Percentiles rank a stretch among this genome's conserved stretches.
These are phyloP conservation scores for Neolamprologus cancellatus DNA, from an alignment of 2,113 vertebrate genomes.

Conservation along the genomic window DNA sequence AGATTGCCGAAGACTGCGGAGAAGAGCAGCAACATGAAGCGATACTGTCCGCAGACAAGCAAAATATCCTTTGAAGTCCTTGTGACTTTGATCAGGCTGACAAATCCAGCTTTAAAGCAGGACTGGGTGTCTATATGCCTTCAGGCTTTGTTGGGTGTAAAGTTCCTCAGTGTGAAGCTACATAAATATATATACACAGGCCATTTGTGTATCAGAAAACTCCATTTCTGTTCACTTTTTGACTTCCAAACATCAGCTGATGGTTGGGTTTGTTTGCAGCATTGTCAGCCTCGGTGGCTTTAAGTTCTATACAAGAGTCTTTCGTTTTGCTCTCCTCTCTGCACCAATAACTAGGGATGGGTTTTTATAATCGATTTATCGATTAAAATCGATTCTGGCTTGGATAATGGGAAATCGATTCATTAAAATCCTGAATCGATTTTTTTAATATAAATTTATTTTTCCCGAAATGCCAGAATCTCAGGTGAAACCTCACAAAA, in stretches of 20 bases:
- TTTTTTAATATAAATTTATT: no score
- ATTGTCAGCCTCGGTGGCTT: neutral
- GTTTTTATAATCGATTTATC: no score
- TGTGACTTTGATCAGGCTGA: conserved; percentile 60
- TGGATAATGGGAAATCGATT: accelerated
- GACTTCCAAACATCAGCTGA: neutral
- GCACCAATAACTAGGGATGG: neutral
- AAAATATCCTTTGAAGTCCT: conserved; percentile 47
- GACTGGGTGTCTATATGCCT: conserved; percentile 22
- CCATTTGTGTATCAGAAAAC: neutral
- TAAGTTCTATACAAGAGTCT: neutral
- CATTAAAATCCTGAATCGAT: no score
- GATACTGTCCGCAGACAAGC: conserved; percentile 36
- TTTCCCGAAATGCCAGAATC: no score
- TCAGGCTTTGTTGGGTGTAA: conserved; percentile 33
- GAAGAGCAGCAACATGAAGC: conserved; percentile 11
- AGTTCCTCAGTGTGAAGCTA: neutral
- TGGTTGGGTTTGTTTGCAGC: neutral
- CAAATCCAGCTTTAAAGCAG: conserved; percentile 50
- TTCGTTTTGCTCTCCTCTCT: neutral
- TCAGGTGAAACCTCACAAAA: no score
- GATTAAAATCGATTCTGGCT: no score
- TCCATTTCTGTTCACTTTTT: neutral
- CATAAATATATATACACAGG: conserved; percentile 10
- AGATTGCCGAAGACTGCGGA: neutral